Percentiles rank a stretch among this genome's conserved stretches.
Evolutionary conservation across 2,113 vertebrate genomes (phyloP).

Genomic region (Anoura caudifer): DNA sequence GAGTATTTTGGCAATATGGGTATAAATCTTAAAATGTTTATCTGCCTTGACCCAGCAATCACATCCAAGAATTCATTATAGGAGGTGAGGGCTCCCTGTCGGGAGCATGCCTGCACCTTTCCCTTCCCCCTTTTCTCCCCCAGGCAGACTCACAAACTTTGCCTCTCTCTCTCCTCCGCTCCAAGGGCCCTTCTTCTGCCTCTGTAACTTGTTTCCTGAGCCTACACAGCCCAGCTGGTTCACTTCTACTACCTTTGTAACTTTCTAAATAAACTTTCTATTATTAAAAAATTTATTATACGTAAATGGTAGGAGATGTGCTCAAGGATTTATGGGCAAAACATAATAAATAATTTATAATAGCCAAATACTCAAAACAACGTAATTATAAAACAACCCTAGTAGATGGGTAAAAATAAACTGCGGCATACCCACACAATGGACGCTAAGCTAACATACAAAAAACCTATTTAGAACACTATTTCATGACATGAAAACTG

Average conservation of each 20-base stretch:
- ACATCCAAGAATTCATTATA: constrained; percentile 43
- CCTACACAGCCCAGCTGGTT: too few species aligned
- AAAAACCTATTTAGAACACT: background rate
- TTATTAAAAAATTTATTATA: too few species aligned
- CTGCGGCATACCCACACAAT: background rate
- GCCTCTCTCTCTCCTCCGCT: too few species aligned
- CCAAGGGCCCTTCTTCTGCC: too few species aligned
- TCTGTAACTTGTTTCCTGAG: too few species aligned
- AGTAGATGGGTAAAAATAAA: constrained; percentile 25
- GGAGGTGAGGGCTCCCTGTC: background rate
- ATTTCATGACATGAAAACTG: background rate
- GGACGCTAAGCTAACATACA: background rate
- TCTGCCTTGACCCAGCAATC: background rate
- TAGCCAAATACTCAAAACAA: constrained; percentile 19
- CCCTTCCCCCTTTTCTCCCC: too few species aligned
- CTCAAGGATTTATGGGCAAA: background rate
- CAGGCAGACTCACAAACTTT: too few species aligned
- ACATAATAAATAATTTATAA: constrained; percentile 14
- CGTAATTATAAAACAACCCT: background rate
- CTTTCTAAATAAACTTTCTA: too few species aligned
- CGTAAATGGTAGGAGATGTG: background rate
- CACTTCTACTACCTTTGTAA: too few species aligned
- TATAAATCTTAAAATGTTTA: constrained; percentile 35
- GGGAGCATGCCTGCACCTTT: too few species aligned
- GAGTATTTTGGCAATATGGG: background rate